phyloP scores from a whole-genome alignment of 2,797 vertebrate species.

The Margarornis squamiger region DNA sequence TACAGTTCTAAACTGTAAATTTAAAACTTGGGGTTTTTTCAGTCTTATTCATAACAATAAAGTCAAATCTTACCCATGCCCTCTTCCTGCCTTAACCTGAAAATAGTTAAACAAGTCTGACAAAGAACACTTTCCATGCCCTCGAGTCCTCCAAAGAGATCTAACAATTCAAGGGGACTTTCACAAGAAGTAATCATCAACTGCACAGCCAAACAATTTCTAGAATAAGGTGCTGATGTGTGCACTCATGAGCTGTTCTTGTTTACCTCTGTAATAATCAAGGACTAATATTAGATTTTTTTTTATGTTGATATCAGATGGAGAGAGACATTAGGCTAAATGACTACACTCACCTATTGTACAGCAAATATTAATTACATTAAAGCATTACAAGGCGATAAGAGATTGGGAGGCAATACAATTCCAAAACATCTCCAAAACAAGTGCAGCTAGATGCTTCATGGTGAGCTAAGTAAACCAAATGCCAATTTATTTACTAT shows the following conservation, averaged over 20 bases:
- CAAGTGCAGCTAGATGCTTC: neutral
- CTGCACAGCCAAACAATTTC: neutral
- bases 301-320: neutral
- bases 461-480: neutral
- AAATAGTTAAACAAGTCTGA: neutral
- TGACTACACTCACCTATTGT: neutral
- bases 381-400: neutral
- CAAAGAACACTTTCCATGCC: neutral
- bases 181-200: neutral
- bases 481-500: neutral
- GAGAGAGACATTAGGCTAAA: neutral
- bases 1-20: neutral
- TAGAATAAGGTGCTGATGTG: neutral
- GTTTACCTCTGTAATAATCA: neutral
- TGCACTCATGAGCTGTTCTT: neutral
- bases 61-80: neutral
- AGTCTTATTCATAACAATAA: neutral
- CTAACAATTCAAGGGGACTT: neutral
- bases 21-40: neutral
- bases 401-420: neutral
- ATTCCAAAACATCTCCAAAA: neutral
- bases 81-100: neutral
- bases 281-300: neutral
- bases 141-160: neutral
- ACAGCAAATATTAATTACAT: neutral